Base-by-base conservation (phyloP, 53 echinoderm and acorn worm species). In the Holothuria leucospilota region DNA sequence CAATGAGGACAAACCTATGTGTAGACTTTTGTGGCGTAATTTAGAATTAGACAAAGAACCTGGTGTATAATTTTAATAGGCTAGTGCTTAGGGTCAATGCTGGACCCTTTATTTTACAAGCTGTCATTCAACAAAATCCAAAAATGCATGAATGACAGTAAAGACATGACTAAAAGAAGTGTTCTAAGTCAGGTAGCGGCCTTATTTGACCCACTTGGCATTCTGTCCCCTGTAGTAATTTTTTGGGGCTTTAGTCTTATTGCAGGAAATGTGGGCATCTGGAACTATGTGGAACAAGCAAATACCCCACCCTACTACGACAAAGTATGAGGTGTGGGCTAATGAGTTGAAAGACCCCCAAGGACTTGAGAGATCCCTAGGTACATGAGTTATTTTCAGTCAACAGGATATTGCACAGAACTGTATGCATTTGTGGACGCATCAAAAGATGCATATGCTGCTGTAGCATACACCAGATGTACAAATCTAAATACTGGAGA, bases 11-110 rank as follows among this genome's bases (percentile, higher is more conserved):
- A 74, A 40, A 29, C 39, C 25, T 14, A 75, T 86, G 86, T 71
- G 74, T 30, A 73, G 86, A 34, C 51, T 85, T 85, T 49, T 85
- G 12, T 85, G 86, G 86, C 39, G 68, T 11, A 68, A 84, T 68
- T 68, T 68, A 68, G 20, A 26, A 23, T 29, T 23, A 27, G 6
- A n/a, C 26, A 20, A 10, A 8, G 4, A 40, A 40, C 71, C 86
- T 23, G 75, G 16, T 86, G 13, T 86, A 75, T 59, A 75, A 86
- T 18, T 86, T 75, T 34, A 59, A 75, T 2, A 52, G 86, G 30
- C 20, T 86, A 39, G 86, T 30, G 7, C 75, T 71, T 86, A 75
- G 59, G 56, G 62, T 86, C 2, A 86, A 74, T 29, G 77, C 26
- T 14, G 85, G 71, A 14, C 85, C 85, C 9, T 86, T 86, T 39